Percentiles rank a stretch among this genome's conserved stretches.
Conservation (phyloP, 2,888 invertebrate genomes). For the Hypolimnas misippus region DNA sequence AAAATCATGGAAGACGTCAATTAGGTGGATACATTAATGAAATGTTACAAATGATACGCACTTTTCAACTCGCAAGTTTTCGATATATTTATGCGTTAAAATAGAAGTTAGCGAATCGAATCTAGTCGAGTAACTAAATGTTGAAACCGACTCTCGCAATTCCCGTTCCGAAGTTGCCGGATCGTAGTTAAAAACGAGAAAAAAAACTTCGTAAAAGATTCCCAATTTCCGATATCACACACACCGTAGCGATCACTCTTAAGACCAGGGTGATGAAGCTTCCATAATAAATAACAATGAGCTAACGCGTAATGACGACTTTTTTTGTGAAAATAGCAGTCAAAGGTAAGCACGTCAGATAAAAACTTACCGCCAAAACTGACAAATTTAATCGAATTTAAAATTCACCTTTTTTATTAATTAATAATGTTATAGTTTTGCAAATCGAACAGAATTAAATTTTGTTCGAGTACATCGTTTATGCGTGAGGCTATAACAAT, state of each 20-base stretch:
- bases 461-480: too few relatives aligned
- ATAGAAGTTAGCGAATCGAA: background rate
- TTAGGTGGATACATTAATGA: constrained; percentile 47
- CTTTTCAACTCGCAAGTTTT: constrained; percentile 17
- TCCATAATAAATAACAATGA: too few relatives aligned
- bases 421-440: too few relatives aligned
- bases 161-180: background rate
- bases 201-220: constrained; percentile 6
- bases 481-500: too few relatives aligned
- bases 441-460: too few relatives aligned
- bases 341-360: too few relatives aligned
- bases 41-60: constrained; percentile 27
- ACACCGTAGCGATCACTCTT: constrained; percentile 12
- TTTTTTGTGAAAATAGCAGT: too few relatives aligned
- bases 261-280: too few relatives aligned
- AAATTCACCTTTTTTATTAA: too few relatives aligned
- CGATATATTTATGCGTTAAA: constrained; percentile 12
- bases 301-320: too few relatives aligned
- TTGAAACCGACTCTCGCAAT: constrained; percentile 1
- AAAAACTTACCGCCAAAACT: too few relatives aligned
- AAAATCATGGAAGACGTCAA: constrained; percentile 60
- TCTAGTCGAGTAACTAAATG: constrained; percentile 6
- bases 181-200: constrained; percentile 9
- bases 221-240: background rate
- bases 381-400: too few relatives aligned